A percentile compares a stretch with the other conserved stretches of the same genome.
Conservation (phyloP, 2,113 vertebrate genomes). For the Ictidomys tridecemlineatus region DNA sequence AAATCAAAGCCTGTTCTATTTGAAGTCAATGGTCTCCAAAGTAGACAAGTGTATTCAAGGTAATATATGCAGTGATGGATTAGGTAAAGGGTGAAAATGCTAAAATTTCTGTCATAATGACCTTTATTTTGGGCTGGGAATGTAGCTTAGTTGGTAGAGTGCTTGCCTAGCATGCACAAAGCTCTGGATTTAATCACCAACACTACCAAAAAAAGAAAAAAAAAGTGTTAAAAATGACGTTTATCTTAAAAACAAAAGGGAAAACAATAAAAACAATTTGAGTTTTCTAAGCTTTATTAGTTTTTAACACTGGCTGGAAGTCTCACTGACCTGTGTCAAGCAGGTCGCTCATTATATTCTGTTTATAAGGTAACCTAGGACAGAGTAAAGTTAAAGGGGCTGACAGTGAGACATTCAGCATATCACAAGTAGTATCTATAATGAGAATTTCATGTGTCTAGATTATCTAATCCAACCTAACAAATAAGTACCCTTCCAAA, state of each 20-base stretch:
- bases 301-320: not conserved
- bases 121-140: not conserved
- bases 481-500: not conserved
- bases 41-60: not conserved
- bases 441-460: too few relatives aligned
- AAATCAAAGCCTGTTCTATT: not conserved
- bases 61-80: not conserved
- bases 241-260: not conserved
- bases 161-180: too few relatives aligned
- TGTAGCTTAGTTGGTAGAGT: too few relatives aligned
- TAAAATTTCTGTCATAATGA: not conserved
- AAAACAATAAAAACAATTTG: not conserved
- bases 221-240: too few relatives aligned
- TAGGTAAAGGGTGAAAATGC: not conserved
- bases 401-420: not conserved
- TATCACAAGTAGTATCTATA: not conserved
- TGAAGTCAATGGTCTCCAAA: slow-evolving; percentile 32
- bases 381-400: not conserved
- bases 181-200: too few relatives aligned
- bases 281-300: slow-evolving; percentile 1
- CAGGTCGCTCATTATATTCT: not conserved
- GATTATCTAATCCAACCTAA: not conserved
- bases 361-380: not conserved
- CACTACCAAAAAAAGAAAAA: too few relatives aligned
- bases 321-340: not conserved